Percentiles rank a stretch among this genome's conserved stretches.
Evolutionary conservation across 2,888 invertebrate species (phyloP).

Genomic region (Hypolimnas misippus): DNA sequence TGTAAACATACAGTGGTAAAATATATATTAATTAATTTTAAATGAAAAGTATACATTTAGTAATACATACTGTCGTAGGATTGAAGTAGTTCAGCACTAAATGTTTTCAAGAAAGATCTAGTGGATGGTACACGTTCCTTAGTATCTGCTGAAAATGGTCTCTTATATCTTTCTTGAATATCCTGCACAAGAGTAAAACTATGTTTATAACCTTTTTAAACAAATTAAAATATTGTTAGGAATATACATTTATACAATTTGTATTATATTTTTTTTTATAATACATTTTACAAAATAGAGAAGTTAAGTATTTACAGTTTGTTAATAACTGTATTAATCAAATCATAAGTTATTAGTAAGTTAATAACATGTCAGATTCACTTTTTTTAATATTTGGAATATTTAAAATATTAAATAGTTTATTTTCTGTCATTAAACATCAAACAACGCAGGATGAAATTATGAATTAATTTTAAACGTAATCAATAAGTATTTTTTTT

Average conservation of each 20-base stretch:
- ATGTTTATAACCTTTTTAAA: background rate
- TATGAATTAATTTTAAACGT: background rate
- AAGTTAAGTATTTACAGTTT: too few species aligned
- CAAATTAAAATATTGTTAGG: too few species aligned
- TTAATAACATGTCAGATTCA: too few species aligned
- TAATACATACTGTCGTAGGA: constrained; percentile 73
- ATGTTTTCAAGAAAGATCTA: constrained; percentile 66
- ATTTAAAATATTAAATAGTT: background rate
- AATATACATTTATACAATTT: too few species aligned
- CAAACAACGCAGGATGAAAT: background rate
- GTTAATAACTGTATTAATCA: too few species aligned
- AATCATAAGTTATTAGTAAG: too few species aligned
- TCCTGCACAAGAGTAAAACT: constrained; percentile 57
- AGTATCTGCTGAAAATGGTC: constrained; percentile 78
- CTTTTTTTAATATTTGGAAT: too few species aligned
- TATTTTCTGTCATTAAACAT: background rate
- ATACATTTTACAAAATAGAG: too few species aligned
- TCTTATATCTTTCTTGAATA: constrained; percentile 65
- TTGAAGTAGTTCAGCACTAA: constrained; percentile 68
- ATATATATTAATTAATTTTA: background rate
- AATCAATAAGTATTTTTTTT: constrained; percentile 41
- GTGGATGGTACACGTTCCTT: constrained; percentile 67
- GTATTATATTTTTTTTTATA: too few species aligned
- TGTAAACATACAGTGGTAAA: background rate
- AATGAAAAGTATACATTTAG: constrained; percentile 40